These are phyloP conservation scores for Phoebastria nigripes DNA, from an alignment of 2,797 vertebrate genomes.

Conservation along the genomic window DNA sequence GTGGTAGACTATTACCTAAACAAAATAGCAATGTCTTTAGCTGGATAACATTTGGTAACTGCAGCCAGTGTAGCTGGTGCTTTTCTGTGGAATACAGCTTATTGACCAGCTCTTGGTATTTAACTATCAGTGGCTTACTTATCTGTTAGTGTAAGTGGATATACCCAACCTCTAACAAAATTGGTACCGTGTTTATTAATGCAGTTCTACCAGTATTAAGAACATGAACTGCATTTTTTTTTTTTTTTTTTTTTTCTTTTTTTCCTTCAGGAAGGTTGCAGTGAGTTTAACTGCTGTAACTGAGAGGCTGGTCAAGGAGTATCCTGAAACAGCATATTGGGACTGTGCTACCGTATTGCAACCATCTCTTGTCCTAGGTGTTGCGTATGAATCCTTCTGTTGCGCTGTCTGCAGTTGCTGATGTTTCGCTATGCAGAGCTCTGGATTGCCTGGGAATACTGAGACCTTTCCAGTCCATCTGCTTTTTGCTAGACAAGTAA, in stretches of 20 bases:
- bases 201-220: background rate
- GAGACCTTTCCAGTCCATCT: background rate
- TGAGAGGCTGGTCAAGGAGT: background rate
- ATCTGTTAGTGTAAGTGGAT: background rate
- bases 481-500: background rate
- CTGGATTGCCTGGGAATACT: background rate
- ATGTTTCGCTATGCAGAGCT: background rate
- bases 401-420: background rate
- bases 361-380: background rate
- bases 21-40: background rate
- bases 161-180: background rate
- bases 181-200: background rate
- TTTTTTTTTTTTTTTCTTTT: fast-evolving
- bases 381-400: background rate
- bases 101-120: background rate
- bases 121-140: background rate
- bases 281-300: background rate
- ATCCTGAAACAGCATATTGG: background rate
- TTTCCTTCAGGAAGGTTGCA: background rate
- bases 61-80: background rate
- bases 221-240: background rate
- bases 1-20: background rate
- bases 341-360: background rate
- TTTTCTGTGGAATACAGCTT: background rate
- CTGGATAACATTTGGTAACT: background rate